phyloP scores from a whole-genome alignment of 2,797 vertebrate species.

The Trematomus bernacchii region DNA sequence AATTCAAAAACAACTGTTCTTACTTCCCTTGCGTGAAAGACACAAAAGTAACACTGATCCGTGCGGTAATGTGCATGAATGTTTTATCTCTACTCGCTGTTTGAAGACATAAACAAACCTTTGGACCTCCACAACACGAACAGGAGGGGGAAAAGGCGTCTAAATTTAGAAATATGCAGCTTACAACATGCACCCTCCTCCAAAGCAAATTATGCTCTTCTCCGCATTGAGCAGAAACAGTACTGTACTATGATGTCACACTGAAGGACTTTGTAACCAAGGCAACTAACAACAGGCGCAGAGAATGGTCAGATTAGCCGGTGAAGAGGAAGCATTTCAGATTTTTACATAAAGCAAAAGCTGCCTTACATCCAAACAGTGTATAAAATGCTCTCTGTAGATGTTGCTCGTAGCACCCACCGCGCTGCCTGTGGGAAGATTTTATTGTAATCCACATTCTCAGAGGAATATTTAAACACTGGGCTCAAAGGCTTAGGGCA shows the following conservation, averaged over 20 bases:
- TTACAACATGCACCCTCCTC: conserved; percentile 49
- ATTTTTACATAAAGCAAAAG: conserved; percentile 62
- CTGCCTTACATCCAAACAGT: conserved; percentile 19
- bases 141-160: conserved; percentile 35
- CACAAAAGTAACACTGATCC: conserved; percentile 52
- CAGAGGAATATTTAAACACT: conserved; percentile 16
- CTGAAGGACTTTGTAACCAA: conserved; percentile 84
- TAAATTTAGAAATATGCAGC: conserved; percentile 74
- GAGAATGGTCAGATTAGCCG: conserved; percentile 82
- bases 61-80: conserved; percentile 40
- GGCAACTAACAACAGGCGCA: conserved; percentile 84
- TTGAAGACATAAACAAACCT: conserved; percentile 64
- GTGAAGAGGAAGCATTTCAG: conserved; percentile 68
- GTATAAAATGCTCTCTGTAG: conserved; percentile 14
- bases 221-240: conserved; percentile 63
- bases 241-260: conserved; percentile 77
- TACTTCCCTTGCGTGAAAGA: conserved; percentile 39
- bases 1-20: conserved; percentile 44
- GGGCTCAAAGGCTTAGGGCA: conserved; percentile 29
- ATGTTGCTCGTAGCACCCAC: not conserved
- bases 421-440: not conserved
- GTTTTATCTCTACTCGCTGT: conserved; percentile 50
- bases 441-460: conserved; percentile 13
- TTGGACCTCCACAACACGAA: conserved; percentile 49
- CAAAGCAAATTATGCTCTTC: conserved; percentile 60